phyloP scores from a whole-genome alignment of 2,113 vertebrate genomes.

The Limnothrissa miodon region DNA sequence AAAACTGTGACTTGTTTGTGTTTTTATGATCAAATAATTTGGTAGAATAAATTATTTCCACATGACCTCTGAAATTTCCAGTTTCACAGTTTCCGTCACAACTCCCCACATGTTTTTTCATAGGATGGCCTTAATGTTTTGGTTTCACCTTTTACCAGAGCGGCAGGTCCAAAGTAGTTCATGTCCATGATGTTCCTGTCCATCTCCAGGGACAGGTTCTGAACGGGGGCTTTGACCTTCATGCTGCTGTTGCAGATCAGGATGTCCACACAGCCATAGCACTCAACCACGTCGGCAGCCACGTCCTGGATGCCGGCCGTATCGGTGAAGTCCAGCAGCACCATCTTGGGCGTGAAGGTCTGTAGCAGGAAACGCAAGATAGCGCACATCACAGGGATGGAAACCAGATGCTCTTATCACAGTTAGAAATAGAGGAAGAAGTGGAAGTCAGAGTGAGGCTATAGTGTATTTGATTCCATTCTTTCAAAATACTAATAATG shows the following conservation, averaged over 20 bases:
- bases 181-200: conserved; percentile 95
- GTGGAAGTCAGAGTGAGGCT: neutral
- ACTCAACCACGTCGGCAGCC: conserved; percentile 82
- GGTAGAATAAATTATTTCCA: no score
- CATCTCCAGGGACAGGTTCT: conserved; percentile 84
- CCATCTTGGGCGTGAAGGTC: conserved; percentile 91
- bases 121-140: conserved; percentile 24
- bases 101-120: neutral
- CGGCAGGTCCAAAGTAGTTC: conserved; percentile 94
- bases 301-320: conserved; percentile 81
- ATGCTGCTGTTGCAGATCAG: conserved; percentile 89
- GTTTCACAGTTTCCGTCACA: neutral
- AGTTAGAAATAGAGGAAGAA: neutral
- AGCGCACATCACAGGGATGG: conserved; percentile 21
- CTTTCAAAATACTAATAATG: neutral
- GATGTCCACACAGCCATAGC: conserved; percentile 90
- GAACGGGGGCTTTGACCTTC: conserved; percentile 88
- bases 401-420: conserved; percentile 27
- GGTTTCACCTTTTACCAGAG: conserved; percentile 85
- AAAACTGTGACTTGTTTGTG: no score
- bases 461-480: neutral
- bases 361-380: conserved; percentile 56
- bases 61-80: neutral
- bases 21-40: no score
- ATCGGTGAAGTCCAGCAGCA: conserved; percentile 90